Conservation (phyloP, 1,140 invertebrate genomes). For the Radopholus similis region DNA sequence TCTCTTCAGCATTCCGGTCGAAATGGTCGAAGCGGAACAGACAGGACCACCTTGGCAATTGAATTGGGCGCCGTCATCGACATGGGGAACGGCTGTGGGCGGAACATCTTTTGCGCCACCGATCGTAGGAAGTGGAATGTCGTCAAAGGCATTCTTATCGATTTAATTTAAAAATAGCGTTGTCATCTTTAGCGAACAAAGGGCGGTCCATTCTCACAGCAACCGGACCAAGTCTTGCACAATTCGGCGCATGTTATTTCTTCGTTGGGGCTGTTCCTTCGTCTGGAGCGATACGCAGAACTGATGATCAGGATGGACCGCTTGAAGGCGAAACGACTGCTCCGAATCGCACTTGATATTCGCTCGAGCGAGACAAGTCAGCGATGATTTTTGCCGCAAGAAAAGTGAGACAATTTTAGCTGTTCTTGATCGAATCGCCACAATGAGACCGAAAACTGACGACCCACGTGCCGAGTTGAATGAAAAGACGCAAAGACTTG, state of each 20-base stretch:
- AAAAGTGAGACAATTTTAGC: no score
- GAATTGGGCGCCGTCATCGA: neutral
- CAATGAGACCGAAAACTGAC: no score
- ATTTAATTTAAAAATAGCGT: neutral
- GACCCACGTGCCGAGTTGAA: no score
- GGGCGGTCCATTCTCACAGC: neutral
- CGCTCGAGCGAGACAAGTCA: neutral
- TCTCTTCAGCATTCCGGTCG: neutral
- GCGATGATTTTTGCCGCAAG: no score
- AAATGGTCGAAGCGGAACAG: no score
- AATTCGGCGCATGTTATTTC: conserved; percentile 12
- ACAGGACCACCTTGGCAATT: neutral
- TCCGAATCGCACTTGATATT: conserved; percentile 21
- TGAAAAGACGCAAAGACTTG: neutral
- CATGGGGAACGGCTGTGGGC: neutral
- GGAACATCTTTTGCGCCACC: neutral
- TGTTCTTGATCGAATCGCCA: no score
- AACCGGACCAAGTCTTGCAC: conserved; percentile 1
- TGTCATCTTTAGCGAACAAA: no score
- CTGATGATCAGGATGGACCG: conserved; percentile 20
- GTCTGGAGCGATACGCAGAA: conserved; percentile 27
- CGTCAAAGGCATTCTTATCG: neutral
- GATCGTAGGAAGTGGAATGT: neutral
- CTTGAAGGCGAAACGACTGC: conserved; percentile 24
- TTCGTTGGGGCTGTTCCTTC: conserved; percentile 22